phyloP scores from a whole-genome alignment of 2,888 invertebrate genomes.

The Sarcophaga caerulescens region DNA sequence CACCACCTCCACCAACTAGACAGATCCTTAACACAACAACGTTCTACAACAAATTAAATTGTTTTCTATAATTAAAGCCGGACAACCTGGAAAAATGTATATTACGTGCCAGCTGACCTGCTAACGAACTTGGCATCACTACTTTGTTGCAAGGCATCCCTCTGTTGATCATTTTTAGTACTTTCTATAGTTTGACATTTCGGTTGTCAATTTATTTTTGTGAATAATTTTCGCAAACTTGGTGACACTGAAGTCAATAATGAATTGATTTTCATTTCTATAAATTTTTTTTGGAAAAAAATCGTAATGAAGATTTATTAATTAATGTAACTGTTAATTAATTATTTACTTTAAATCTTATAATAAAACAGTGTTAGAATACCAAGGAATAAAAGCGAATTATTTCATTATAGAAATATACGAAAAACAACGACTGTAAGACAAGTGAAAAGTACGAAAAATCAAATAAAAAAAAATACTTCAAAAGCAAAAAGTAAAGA shows the following conservation, averaged over 20 bases:
- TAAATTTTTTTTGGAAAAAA: constrained; percentile 54
- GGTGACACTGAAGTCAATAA: constrained; percentile 59
- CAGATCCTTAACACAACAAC: no score
- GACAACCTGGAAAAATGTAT: not conserved
- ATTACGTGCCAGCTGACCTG: constrained; percentile 2
- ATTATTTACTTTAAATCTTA: constrained; percentile 52
- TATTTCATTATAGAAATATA: constrained; percentile 60
- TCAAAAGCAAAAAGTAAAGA: constrained; percentile 63
- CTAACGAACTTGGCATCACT: constrained; percentile 27
- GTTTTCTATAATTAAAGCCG: not conserved
- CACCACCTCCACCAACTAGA: no score
- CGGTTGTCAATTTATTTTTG: constrained; percentile 38
- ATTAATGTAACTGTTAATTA: constrained; percentile 51
- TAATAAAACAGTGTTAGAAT: constrained; percentile 62
- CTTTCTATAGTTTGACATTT: constrained; percentile 38
- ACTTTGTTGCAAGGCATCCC: not conserved
- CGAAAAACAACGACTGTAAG: constrained; percentile 63
- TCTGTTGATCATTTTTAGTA: not conserved
- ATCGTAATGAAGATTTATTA: constrained; percentile 61
- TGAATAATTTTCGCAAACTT: constrained; percentile 54
- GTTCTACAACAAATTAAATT: not conserved
- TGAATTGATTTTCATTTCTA: constrained; percentile 67
- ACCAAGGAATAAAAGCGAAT: constrained; percentile 51
- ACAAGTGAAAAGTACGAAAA: constrained; percentile 67
- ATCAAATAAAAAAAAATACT: constrained; percentile 52